Percentiles rank a stretch among this genome's conserved stretches.
phyloP scores from a whole-genome alignment of 2,797 vertebrate genomes.

The Aphelocoma californica region DNA sequence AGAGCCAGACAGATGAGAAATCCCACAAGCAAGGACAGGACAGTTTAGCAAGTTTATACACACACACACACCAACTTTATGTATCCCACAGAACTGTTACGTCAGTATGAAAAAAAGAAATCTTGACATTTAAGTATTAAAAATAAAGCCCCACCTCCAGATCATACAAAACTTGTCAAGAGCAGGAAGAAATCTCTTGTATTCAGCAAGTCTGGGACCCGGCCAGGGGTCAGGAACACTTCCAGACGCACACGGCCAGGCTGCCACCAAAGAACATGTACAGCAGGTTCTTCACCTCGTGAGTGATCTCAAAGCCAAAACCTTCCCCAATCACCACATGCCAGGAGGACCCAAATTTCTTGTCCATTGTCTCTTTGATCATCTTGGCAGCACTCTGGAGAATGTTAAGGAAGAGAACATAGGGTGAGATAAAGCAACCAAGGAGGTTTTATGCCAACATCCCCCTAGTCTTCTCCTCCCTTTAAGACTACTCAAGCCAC shows the following conservation, averaged over 20 bases:
- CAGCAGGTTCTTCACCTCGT: conserved; percentile 95
- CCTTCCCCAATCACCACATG: conserved; percentile 97
- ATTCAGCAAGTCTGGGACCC: neutral
- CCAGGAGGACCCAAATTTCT: conserved; percentile 98
- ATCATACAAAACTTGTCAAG: conserved; percentile 26
- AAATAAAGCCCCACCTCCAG: conserved; percentile 62
- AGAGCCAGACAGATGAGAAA: conserved; percentile 24
- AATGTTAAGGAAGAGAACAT: neutral
- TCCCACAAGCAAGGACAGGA: neutral
- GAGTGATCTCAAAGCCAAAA: conserved; percentile 97
- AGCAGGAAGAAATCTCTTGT: conserved; percentile 13
- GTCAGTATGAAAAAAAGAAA: conserved; percentile 35
- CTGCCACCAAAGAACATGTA: conserved; percentile 98
- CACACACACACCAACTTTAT: neutral
- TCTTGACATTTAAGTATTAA: conserved; percentile 41
- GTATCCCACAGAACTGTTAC: conserved; percentile 30
- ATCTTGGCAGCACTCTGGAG: conserved; percentile 89
- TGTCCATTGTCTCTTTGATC: conserved; percentile 99
- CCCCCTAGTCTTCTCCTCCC: neutral
- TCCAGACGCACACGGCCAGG: conserved; percentile 96
- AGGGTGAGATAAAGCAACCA: neutral
- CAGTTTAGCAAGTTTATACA: conserved; percentile 3
- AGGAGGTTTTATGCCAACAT: neutral
- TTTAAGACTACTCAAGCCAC: neutral
- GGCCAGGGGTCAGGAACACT: conserved; percentile 84